These are phyloP conservation scores for Sthenelais limicola DNA, from an alignment of 2,888 invertebrate genomes.

Conservation along the genomic window DNA sequence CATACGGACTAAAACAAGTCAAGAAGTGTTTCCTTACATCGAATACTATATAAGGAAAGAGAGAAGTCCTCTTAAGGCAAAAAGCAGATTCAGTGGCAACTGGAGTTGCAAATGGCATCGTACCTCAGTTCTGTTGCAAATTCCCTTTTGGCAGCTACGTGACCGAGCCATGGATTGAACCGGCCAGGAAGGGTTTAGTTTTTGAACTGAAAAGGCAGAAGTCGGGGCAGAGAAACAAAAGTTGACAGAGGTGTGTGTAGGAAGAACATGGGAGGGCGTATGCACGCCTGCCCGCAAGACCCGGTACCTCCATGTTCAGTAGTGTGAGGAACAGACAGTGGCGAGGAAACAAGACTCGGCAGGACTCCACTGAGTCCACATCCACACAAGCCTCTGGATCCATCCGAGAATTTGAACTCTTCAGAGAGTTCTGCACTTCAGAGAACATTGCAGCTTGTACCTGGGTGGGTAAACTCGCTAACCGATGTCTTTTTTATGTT, in stretches of 20 bases:
- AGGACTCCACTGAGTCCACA: conserved; percentile 53
- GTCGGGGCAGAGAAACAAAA: not conserved
- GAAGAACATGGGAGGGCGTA: conserved; percentile 35
- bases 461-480: conserved; percentile 37
- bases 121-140: no score
- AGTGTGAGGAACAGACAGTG: conserved; percentile 47
- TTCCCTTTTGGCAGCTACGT: no score
- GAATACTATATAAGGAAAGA: no score
- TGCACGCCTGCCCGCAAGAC: conserved; percentile 29
- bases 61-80: no score
- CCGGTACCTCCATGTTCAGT: conserved; percentile 29
- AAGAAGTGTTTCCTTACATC: no score
- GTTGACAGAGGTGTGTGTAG: conserved; percentile 22
- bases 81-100: no score
- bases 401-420: conserved; percentile 55
- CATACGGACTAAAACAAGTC: no score
- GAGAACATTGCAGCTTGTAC: conserved; percentile 33
- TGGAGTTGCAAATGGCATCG: no score
- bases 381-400: conserved; percentile 52
- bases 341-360: conserved; percentile 48
- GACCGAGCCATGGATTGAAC: no score
- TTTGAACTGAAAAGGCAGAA: no score
- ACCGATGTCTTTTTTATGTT: no score
- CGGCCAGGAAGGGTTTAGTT: no score
- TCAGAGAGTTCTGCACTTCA: conserved; percentile 52